Base-by-base conservation (phyloP, 2,888 invertebrate genomes). In the Melanostoma mellinum region DNA sequence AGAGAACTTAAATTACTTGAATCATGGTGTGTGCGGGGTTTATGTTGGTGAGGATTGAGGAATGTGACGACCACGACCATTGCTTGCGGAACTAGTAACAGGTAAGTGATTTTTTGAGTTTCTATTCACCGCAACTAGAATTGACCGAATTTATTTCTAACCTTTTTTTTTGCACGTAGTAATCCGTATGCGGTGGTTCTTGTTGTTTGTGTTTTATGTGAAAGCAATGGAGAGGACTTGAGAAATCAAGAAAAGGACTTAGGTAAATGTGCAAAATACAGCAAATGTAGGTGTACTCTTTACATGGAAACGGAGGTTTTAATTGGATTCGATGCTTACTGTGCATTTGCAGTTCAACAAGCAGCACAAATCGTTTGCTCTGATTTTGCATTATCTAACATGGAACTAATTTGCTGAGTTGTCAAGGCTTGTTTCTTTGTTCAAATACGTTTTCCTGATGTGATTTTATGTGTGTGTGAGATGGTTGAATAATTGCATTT, bases 311-410 rank as follows among this genome's bases (percentile, higher is more conserved):
- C 6, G 60, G 48, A 52, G 55, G 50, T 68, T 76, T 81, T 81
- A 72, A 81, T 76, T 72, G 50, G 72, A 81, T 76, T 76, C 67
- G 71, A 61, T 81, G 81, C 81, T 81, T 81, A 81, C 58, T 76
- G 72, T 68, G 76, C 81, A 68, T 72, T 81, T 76, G 72, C 76
- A 76, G 81, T 76, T 76, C 55, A 76, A 76, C 76, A 81, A 72
- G 81, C 81, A 67, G 76, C 76, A 76, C 76, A 76, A 81, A 81
- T 72, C 67, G 81, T 46, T 76, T 80, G 76, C 48, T 67, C 81
- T 81, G 76, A 81, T 81, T 81, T 61, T 53, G 60, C 61, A 81
- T 61, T 72, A 76, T 72, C 76, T 61, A 20, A 61, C 61, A 67
- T 55, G 60, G 55, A 61, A 72, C 72, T 76, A 71, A 80, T 80